Conservation (phyloP, 2,113 vertebrate species). For the Chaetodon auriga region DNA sequence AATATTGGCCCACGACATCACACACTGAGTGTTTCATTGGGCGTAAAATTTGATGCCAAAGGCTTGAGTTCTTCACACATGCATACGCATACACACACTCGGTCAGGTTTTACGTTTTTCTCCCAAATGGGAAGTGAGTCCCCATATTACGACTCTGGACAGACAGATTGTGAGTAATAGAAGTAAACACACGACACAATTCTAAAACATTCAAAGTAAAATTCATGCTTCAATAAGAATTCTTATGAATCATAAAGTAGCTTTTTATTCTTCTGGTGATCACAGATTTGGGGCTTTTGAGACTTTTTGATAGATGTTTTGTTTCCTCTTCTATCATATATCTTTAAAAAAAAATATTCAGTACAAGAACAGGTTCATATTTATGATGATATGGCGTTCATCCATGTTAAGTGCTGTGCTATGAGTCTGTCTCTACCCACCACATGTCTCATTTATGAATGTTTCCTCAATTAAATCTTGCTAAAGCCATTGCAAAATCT, state of each 20-base stretch:
- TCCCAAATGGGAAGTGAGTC: not conserved
- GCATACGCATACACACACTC: not conserved
- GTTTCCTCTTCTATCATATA: not conserved
- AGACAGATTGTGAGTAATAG: not conserved
- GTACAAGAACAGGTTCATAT: not conserved
- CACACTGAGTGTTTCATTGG: not conserved
- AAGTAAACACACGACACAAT: not conserved
- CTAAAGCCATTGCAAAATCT: conserved; percentile 29
- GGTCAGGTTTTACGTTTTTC: not conserved
- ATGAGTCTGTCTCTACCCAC: conserved; percentile 15
- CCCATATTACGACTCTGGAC: not conserved
- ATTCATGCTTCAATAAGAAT: not conserved
- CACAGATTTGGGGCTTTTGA: not conserved
- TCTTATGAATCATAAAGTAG: not conserved
- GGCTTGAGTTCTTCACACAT: not conserved
- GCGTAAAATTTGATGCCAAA: not conserved
- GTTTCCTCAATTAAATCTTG: conserved; percentile 31
- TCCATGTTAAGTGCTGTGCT: not conserved
- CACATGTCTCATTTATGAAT: conserved; percentile 27
- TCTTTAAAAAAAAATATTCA: not conserved
- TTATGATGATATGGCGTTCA: not conserved
- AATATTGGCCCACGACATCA: conserved; percentile 9
- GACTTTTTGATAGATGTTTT: not conserved
- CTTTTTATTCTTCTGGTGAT: not conserved
- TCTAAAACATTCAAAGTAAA: not conserved